Conservation (phyloP, 1,140 invertebrate species). For the Zaprionus lachaisei region DNA sequence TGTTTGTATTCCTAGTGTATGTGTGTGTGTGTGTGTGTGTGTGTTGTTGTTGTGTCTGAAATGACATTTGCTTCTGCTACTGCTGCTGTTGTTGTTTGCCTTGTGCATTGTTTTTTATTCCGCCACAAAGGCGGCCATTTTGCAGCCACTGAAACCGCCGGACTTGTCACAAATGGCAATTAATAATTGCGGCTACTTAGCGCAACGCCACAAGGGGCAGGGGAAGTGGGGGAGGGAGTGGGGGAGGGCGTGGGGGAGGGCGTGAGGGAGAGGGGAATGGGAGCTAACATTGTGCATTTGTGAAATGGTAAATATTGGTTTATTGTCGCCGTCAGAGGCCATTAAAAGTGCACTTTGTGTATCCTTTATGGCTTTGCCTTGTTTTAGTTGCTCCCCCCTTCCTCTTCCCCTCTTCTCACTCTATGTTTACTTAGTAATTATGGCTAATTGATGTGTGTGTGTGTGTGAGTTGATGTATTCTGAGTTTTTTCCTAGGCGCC, state of each 20-base stretch:
- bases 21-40: slow-evolving; percentile 29
- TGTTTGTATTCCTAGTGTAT: slow-evolving; percentile 70
- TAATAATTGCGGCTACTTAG: slow-evolving; percentile 78
- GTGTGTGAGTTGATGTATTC: slow-evolving; percentile 19
- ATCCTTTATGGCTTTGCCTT: slow-evolving; percentile 72
- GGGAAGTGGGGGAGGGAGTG: slow-evolving; percentile 1
- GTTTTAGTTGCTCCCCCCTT: slow-evolving; percentile 23
- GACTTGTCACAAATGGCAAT: slow-evolving; percentile 70
- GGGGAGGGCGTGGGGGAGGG: neutral
- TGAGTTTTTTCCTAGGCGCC: slow-evolving; percentile 34
- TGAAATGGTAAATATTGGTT: slow-evolving; percentile 72
- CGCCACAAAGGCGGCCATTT: slow-evolving; percentile 70
- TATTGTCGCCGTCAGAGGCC: slow-evolving; percentile 45
- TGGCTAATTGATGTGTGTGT: slow-evolving; percentile 62
- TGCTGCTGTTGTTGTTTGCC: slow-evolving; percentile 37
- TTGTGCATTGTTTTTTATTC: slow-evolving; percentile 29
- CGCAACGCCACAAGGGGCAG: slow-evolving; percentile 16
- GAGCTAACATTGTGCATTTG: slow-evolving; percentile 44
- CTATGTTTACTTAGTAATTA: slow-evolving; percentile 63
- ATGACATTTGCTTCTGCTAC: slow-evolving; percentile 60
- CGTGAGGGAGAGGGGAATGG: neutral
- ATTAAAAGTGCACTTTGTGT: slow-evolving; percentile 72
- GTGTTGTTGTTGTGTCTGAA: slow-evolving; percentile 62
- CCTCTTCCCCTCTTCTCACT: neutral
- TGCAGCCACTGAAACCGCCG: slow-evolving; percentile 32